A percentile compares a stretch with the other conserved stretches of the same genome.
These are phyloP conservation scores for Hirtodrosophila histrioides DNA, from an alignment of 2,888 invertebrate genomes.

Conservation along the genomic window DNA sequence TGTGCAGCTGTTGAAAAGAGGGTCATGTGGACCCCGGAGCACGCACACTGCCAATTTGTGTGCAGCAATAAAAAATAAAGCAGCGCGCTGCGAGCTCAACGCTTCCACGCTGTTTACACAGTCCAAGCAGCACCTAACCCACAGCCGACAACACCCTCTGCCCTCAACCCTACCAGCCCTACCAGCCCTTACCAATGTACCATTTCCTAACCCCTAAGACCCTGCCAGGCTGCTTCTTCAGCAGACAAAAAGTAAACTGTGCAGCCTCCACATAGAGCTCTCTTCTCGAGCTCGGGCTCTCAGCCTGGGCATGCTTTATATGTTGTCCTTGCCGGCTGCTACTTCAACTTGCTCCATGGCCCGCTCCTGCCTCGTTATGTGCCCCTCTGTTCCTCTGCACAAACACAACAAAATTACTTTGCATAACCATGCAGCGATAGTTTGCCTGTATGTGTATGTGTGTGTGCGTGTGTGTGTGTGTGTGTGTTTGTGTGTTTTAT, in stretches of 20 bases:
- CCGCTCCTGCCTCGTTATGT: slow-evolving; percentile 39
- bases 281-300: slow-evolving; percentile 1
- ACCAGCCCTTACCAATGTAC: slow-evolving; percentile 1
- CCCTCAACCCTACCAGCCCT: background rate
- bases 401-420: slow-evolving; percentile 78
- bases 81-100: slow-evolving; percentile 44
- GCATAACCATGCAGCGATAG: slow-evolving; percentile 77
- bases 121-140: slow-evolving; percentile 55
- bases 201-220: slow-evolving; percentile 48
- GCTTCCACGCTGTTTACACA: slow-evolving; percentile 66
- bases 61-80: slow-evolving; percentile 64
- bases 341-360: slow-evolving; percentile 48
- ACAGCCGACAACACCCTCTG: background rate
- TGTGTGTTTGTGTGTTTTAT: slow-evolving; percentile 63
- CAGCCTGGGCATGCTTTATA: slow-evolving; percentile 60
- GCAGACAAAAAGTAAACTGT: slow-evolving; percentile 67
- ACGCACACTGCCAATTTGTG: slow-evolving; percentile 79
- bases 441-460: slow-evolving; percentile 38
- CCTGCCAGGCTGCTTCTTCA: slow-evolving; percentile 42
- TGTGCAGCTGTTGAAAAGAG: slow-evolving; percentile 74
- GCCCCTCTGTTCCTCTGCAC: slow-evolving; percentile 22
- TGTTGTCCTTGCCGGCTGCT: slow-evolving; percentile 73
- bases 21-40: slow-evolving; percentile 65
- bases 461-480: slow-evolving; percentile 20
- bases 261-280: slow-evolving; percentile 29